Percentiles rank a stretch among this genome's conserved stretches.
Conservation (phyloP, 2,888 invertebrate species). For the Clitarchus hookeri region DNA sequence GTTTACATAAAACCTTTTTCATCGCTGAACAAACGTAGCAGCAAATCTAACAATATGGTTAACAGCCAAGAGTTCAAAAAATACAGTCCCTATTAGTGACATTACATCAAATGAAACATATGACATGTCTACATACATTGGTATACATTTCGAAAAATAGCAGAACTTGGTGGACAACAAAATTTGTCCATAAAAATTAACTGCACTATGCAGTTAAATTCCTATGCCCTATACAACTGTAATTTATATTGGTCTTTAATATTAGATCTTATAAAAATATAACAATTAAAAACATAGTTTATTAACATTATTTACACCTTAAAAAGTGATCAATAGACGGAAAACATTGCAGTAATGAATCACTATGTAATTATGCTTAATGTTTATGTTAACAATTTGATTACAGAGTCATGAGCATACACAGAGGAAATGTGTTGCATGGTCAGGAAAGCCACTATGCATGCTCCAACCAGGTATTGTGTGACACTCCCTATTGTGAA, state of each 20-base stretch:
- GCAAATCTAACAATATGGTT: neutral
- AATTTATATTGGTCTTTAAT: neutral
- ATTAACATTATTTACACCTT: neutral
- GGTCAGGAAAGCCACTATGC: no score
- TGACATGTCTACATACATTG: neutral
- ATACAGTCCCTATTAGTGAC: neutral
- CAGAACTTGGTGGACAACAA: neutral
- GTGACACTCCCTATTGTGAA: no score
- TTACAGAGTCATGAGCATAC: no score
- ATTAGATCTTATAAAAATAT: neutral
- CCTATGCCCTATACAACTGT: neutral
- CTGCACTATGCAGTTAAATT: neutral
- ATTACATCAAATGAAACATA: no score
- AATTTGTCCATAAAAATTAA: constrained; percentile 4
- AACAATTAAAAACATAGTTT: neutral
- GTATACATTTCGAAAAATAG: neutral
- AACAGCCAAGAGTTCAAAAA: neutral
- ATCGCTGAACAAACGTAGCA: neutral
- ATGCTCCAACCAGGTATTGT: no score
- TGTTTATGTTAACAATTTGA: no score
- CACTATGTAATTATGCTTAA: no score
- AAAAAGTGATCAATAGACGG: neutral
- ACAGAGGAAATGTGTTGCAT: no score
- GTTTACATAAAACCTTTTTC: constrained; percentile 1
- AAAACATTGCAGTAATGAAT: neutral